phyloP scores from a whole-genome alignment of 2,888 invertebrate genomes.

The Zygogramma bicolorata region DNA sequence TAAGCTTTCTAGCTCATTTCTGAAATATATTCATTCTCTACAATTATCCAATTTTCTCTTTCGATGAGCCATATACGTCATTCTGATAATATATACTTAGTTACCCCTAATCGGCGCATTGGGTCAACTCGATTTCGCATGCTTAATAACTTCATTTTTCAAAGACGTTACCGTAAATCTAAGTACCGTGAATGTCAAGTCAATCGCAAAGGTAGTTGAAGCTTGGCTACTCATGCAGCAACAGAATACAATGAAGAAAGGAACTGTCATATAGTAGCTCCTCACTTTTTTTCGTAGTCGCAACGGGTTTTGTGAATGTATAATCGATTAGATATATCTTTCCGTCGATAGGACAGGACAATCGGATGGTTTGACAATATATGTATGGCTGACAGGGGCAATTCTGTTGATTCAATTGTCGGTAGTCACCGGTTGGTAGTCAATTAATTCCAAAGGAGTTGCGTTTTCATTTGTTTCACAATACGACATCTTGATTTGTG shows the following conservation, averaged over 20 bases:
- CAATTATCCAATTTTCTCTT: not conserved
- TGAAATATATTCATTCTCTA: not conserved
- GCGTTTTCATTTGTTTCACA: not conserved
- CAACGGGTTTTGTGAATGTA: constrained; percentile 24
- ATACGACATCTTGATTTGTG: no score
- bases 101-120: not conserved
- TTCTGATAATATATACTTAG: not conserved
- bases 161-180: not conserved
- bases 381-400: not conserved
- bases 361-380: constrained; percentile 4
- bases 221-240: not conserved
- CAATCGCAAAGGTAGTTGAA: not conserved
- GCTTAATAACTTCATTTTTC: not conserved
- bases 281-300: constrained; percentile 15
- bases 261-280: not conserved
- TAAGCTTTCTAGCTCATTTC: no score
- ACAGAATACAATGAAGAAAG: constrained; percentile 2
- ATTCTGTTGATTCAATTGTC: not conserved
- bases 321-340: constrained; percentile 27
- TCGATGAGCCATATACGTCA: not conserved
- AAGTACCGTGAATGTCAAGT: constrained; percentile 1
- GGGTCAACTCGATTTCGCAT: not conserved
- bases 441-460: not conserved
- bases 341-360: constrained; percentile 12
- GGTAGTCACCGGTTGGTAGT: not conserved